A percentile compares a stretch with the other conserved stretches of the same genome.
Evolutionary conservation across 2,888 invertebrate species (phyloP).

Genomic region (Plutella xylostella): DNA sequence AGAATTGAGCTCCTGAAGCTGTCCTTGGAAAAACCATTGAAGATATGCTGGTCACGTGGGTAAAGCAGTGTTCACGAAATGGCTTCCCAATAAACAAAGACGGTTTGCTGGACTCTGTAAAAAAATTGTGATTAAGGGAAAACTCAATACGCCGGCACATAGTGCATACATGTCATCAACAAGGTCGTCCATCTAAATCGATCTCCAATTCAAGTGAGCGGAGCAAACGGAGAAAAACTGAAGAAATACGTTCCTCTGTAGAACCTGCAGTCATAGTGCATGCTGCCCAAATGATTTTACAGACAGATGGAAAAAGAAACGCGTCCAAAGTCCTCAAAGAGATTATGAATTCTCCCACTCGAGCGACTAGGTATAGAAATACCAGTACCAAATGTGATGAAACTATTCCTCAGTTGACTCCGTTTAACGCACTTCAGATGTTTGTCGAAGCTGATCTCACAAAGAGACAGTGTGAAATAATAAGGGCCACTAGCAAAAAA

Average conservation of each 20-base stretch:
- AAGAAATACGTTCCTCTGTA: slow-evolving; percentile 2
- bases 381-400: not conserved
- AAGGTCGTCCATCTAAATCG: no score
- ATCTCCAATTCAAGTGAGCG: not conserved
- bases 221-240: slow-evolving; percentile 6
- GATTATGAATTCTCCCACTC: slow-evolving; percentile 1
- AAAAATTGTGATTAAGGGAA: no score
- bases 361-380: slow-evolving; percentile 1
- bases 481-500: not conserved
- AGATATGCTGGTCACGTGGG: no score
- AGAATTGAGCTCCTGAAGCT: no score
- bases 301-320: not conserved
- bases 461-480: slow-evolving; percentile 8
- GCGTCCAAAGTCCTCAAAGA: slow-evolving; percentile 6
- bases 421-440: not conserved
- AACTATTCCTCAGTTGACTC: not conserved
- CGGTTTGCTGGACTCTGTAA: no score
- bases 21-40: no score
- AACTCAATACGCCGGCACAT: no score
- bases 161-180: no score
- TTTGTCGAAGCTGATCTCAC: slow-evolving; percentile 9
- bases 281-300: slow-evolving; percentile 6
- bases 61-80: no score
- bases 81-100: no score
- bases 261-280: not conserved